phyloP scores from a whole-genome alignment of 2,797 vertebrate genomes.

The Schizopygopsis pylzovi region DNA sequence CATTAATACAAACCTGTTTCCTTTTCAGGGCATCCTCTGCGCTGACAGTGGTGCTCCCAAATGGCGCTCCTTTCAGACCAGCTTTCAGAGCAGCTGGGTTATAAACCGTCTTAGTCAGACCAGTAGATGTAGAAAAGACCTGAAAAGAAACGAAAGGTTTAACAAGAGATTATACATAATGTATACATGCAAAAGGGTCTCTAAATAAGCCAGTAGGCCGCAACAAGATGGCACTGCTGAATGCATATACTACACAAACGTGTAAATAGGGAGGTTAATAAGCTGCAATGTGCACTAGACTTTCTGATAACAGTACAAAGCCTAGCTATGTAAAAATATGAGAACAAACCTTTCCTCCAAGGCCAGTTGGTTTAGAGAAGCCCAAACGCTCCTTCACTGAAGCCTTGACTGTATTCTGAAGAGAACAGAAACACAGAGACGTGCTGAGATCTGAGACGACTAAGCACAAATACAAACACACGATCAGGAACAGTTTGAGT shows the following conservation, averaged over 20 bases:
- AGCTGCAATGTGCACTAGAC: neutral
- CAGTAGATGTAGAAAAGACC: conserved; percentile 95
- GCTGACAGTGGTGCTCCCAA: conserved; percentile 71
- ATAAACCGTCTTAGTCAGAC: conserved; percentile 98
- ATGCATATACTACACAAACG: neutral
- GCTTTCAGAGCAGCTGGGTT: conserved; percentile 94
- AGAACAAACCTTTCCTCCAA: conserved; percentile 86
- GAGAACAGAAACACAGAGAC: conserved; percentile 7
- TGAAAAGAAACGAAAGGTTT: conserved; percentile 62
- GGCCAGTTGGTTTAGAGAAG: conserved; percentile 84
- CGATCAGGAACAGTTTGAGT: neutral
- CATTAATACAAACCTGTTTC: conserved; percentile 83
- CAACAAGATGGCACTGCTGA: neutral
- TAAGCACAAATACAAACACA: neutral
- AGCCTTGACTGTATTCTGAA: conserved; percentile 86
- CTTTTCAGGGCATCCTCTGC: conserved; percentile 92
- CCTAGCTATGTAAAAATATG: neutral
- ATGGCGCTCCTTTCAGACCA: conserved; percentile 84
- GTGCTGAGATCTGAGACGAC: neutral
- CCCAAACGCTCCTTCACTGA: conserved; percentile 94
- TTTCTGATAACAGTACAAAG: neutral
- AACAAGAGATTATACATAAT: neutral
- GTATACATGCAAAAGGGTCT: neutral
- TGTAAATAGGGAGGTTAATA: neutral
- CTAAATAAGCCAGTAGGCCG: neutral